Base-by-base conservation (phyloP, 2,888 invertebrate species). In the Caenorhabditis sinica region DNA sequence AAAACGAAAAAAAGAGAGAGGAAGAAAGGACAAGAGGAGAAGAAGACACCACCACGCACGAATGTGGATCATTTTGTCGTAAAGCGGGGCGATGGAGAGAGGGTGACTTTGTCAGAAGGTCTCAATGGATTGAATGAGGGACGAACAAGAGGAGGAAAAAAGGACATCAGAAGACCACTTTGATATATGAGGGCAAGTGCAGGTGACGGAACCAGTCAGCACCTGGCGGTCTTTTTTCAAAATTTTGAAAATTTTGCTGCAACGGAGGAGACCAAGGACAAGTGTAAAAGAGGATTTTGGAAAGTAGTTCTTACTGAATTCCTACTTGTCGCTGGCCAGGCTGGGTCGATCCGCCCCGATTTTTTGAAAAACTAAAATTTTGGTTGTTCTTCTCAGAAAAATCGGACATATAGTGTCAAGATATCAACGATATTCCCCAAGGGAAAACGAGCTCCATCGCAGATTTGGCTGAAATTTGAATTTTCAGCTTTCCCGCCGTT, bases 151-250 rank as follows among this genome's bases (percentile, higher is more conserved):
- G 49, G 49, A 5, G 49, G 49, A 5, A 51, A n/a, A 43, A 25
- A 25, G 45, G 49, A 28, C 45, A 66, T 28, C 40, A 40, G 30
- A 40, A 49, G 56, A 25, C 30, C 33, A 61, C 36, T 63, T 74
- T 74, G 73, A 74, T 74, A 74, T 51, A 74, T 74, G 73, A 30
- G 36, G 56, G 43, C 11, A 58, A 71, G 56, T 56, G n/a, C 63
- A 36, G 63, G 33, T 60, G 60, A 30, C 30, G 17, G 60, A 33
- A 30, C 43, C 23, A 36, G 33, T 28, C 15, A 36, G 36, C 61
- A 63, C 63, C 63, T 63, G 63, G 60, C 25, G 43, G 8, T 15
- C 2, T 40, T 36, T 40, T 40, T 25, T 56, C 2, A 13, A 56
- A 56, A 56, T 28, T 28, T 28, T 25, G 15, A 28, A 56, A 28